Evolutionary conservation across 2,797 vertebrate genomes (phyloP), one percentile per base, ranked within the genome.

Genomic region (Myiothlypis coronata): DNA sequence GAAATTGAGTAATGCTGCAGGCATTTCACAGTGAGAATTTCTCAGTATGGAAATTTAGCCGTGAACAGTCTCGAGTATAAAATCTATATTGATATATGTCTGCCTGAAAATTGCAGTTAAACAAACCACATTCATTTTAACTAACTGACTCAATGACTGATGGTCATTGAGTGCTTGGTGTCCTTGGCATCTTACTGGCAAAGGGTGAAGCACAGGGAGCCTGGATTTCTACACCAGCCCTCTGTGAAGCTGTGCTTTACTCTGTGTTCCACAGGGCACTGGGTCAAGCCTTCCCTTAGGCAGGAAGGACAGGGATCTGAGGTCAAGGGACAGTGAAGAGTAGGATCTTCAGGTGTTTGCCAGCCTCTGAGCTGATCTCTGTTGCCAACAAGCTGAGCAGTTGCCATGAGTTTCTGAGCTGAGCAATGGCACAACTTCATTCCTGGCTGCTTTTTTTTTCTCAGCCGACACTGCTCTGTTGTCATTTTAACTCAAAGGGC

Each of bases 401-500:
- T 14, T 55, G 35, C n/a, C 7, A 20, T 0, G 1, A 6, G 12
- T 43, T 82, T 70, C 64, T 55, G n/a, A 76, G 34, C n/a, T 65
- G 27, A 79, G 39, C 12, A 24, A 50, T 0, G 0, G 8, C 39
- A 60, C 16, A 30, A 2, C 10, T 80, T 70, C 2, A 3, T 34
- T 87, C 28, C 64, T n/a, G 46, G 20, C 9, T 41, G 44, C 1
- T 47, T 72, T 81, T 64, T 64, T 59, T 46, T 30, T 21, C n/a
- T 39, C 68, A 77, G 44, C 11, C 3, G 6, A 28, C 9, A 20
- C 19, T 37, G 22, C 8, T 89, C 22, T 34, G 41, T 13, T 86
- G 56, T 27, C 11, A 4, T 65, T 89, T 89, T 76, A 84, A 55
- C 15, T 74, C 30, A 9, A 5, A 49, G 22, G 11, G 59, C 57